These are phyloP conservation scores for Cactoblastis cactorum DNA, from an alignment of 2,888 invertebrate genomes.

Conservation along the genomic window DNA sequence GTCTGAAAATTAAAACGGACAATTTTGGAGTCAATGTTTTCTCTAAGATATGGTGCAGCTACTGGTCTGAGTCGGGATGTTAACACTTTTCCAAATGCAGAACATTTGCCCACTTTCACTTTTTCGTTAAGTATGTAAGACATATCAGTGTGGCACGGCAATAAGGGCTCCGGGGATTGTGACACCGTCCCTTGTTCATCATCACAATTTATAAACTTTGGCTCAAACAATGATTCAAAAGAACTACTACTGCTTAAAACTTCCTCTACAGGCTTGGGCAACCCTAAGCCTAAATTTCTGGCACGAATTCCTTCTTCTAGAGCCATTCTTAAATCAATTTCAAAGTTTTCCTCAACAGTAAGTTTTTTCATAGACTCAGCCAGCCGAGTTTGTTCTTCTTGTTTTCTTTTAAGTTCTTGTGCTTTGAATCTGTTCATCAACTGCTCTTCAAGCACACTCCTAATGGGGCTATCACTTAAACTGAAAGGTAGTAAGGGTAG, in stretches of 20 bases:
- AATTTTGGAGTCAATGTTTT: slow-evolving; percentile 34
- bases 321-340: slow-evolving; percentile 58
- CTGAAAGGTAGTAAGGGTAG: slow-evolving; percentile 46
- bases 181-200: slow-evolving; percentile 19
- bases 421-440: slow-evolving; percentile 63
- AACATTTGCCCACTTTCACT: slow-evolving; percentile 44
- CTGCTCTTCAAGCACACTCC: slow-evolving; percentile 49
- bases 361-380: slow-evolving; percentile 39
- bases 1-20: slow-evolving; percentile 52
- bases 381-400: slow-evolving; percentile 40
- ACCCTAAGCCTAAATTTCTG: slow-evolving; percentile 14
- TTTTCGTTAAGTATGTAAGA: slow-evolving; percentile 49
- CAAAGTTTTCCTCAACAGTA: slow-evolving; percentile 38
- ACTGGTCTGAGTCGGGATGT: slow-evolving; percentile 43
- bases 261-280: slow-evolving; percentile 22
- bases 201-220: slow-evolving; percentile 33
- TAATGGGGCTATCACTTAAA: slow-evolving; percentile 41
- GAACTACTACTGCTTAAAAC: slow-evolving; percentile 44
- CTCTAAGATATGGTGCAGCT: slow-evolving; percentile 50
- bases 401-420: slow-evolving; percentile 45
- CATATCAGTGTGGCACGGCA: slow-evolving; percentile 53
- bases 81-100: slow-evolving; percentile 58
- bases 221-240: slow-evolving; percentile 45
- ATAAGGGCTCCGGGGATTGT: slow-evolving; percentile 29
- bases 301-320: slow-evolving; percentile 36